Conservation (phyloP, 2,888 invertebrate species). For the Trachelus tabidus region DNA sequence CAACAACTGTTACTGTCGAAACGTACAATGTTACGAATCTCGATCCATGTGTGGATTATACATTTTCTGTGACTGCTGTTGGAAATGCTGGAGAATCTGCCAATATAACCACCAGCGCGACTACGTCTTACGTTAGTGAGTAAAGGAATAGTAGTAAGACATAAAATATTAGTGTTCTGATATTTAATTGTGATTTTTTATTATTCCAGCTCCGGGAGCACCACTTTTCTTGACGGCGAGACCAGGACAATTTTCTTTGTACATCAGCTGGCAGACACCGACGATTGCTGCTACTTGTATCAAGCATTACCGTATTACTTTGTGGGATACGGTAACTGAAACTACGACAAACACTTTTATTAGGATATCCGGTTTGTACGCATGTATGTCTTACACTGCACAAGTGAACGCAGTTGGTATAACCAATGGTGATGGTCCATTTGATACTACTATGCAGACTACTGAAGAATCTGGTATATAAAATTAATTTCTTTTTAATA, state of each 20-base stretch:
- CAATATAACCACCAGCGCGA: slow-evolving; percentile 25
- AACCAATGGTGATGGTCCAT: slow-evolving; percentile 26
- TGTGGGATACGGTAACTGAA: slow-evolving; percentile 12
- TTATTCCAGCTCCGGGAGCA: slow-evolving; percentile 36
- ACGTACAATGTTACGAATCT: slow-evolving; percentile 27
- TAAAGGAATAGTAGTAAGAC: background rate
- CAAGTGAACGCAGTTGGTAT: slow-evolving; percentile 39
- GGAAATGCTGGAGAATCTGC: slow-evolving; percentile 21
- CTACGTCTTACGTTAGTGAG: slow-evolving; percentile 46
- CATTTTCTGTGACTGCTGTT: slow-evolving; percentile 24
- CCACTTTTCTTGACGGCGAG: slow-evolving; percentile 27
- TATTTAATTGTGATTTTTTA: background rate
- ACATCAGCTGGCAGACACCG: slow-evolving; percentile 46
- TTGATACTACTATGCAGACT: background rate
- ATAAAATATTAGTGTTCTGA: background rate
- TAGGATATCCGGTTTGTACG: slow-evolving; percentile 33
- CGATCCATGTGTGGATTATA: slow-evolving; percentile 29
- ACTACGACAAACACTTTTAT: slow-evolving; percentile 27
- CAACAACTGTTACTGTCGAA: slow-evolving; percentile 9
- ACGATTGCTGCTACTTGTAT: slow-evolving; percentile 41
- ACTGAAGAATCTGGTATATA: slow-evolving; percentile 10
- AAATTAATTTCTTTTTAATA: background rate
- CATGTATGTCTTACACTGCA: slow-evolving; percentile 44
- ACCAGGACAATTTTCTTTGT: slow-evolving; percentile 29
- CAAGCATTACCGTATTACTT: slow-evolving; percentile 40